A percentile compares a stretch with the other conserved stretches of the same genome.
Conservation (phyloP, 2,797 vertebrate genomes). For the Anguilla megastoma region DNA sequence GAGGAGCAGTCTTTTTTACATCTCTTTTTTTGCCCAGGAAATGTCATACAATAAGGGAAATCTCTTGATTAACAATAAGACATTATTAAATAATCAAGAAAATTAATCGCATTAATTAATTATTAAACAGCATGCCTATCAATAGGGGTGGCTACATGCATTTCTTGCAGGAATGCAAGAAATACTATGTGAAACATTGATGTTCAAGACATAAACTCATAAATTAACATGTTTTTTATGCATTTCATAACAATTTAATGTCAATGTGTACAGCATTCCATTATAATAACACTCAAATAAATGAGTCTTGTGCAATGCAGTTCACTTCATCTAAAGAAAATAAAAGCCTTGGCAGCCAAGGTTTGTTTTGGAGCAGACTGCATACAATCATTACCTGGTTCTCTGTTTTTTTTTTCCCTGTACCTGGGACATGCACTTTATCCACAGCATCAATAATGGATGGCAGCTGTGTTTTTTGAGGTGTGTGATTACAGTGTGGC, state of each 20-base stretch:
- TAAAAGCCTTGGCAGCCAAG: neutral
- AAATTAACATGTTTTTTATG: neutral
- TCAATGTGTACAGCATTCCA: neutral
- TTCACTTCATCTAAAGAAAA: neutral
- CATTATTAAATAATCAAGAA: neutral
- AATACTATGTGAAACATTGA: neutral
- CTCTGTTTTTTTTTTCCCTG: neutral
- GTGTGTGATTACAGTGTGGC: slow-evolving; percentile 39
- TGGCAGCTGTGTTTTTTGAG: slow-evolving; percentile 35
- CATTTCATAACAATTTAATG: neutral
- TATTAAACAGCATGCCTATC: neutral
- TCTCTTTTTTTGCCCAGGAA: neutral
- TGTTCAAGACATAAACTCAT: neutral
- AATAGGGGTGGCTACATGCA: neutral
- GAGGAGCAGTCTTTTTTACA: neutral
- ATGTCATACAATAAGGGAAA: neutral
- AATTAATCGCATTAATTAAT: neutral
- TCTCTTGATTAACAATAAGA: neutral
- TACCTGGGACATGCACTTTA: slow-evolving; percentile 29
- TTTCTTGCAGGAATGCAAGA: neutral
- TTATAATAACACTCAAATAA: neutral
- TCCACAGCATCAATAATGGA: slow-evolving; percentile 48
- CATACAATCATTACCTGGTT: neutral
- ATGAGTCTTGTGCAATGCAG: neutral
- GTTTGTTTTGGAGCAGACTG: neutral